Evolutionary conservation across 2,113 vertebrate species (phyloP).

Genomic region (Phrynosoma platyrhinos): DNA sequence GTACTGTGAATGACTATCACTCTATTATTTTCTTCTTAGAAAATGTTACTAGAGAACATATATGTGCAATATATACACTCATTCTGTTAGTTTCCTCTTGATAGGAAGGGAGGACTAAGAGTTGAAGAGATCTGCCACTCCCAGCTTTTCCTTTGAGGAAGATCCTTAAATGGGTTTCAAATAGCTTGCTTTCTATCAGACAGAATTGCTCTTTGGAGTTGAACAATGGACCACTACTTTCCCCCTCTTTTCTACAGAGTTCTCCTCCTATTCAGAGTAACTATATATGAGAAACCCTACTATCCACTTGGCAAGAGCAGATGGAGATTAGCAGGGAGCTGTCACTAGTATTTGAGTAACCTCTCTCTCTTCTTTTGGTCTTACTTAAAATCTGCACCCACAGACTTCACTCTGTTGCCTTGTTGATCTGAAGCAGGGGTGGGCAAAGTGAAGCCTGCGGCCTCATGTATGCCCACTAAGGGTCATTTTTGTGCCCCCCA

Average conservation of each 20-base stretch:
- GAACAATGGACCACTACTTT: background rate
- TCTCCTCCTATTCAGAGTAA: background rate
- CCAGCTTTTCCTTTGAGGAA: background rate
- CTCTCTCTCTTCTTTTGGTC: background rate
- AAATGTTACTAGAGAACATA: conserved; percentile 2
- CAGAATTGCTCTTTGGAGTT: background rate
- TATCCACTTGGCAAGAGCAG: background rate
- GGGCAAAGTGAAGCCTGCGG: no score
- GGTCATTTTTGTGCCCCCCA: no score
- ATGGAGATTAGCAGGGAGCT: background rate
- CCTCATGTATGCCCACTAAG: no score
- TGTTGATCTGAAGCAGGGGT: background rate
- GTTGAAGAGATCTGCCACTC: background rate
- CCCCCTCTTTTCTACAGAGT: background rate
- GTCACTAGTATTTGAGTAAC: background rate
- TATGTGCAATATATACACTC: background rate
- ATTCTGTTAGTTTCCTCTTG: conserved; percentile 16
- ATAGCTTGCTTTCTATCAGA: background rate
- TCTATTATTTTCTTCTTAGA: background rate
- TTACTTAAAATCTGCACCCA: background rate
- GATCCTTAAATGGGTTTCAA: background rate
- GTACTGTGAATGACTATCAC: background rate
- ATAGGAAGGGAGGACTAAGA: background rate
- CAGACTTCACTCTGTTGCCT: background rate
- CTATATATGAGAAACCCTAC: background rate